Conservation (phyloP, 1,140 invertebrate species). For the Apis dorsata region DNA sequence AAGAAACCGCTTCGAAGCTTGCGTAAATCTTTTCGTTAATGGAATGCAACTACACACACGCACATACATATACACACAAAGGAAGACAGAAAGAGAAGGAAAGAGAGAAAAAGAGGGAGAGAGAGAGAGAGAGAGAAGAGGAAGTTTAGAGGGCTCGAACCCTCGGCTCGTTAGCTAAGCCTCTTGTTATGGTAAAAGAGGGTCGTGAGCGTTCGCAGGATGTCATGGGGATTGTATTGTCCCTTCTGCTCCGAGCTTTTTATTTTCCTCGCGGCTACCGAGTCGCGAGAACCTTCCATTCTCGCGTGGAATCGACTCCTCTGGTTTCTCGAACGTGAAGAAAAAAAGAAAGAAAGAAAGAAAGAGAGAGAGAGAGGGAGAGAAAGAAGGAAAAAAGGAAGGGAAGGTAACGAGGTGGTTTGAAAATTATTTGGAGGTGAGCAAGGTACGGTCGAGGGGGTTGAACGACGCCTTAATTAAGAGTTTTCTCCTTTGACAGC, state of each 20-base stretch:
- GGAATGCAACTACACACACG: neutral
- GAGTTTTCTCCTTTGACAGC: constrained; percentile 4
- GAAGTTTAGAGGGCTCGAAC: neutral
- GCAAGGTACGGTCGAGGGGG: too few relatives aligned
- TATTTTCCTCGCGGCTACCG: constrained; percentile 2
- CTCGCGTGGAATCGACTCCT: neutral
- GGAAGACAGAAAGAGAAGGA: too few relatives aligned
- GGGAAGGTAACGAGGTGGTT: constrained; percentile 7
- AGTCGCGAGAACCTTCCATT: constrained; percentile 9
- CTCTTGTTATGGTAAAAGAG: constrained; percentile 57
- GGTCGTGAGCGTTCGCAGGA: constrained; percentile 27
- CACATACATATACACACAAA: too few relatives aligned
- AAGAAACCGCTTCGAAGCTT: neutral
- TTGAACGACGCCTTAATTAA: constrained; percentile 16
- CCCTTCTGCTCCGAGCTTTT: constrained; percentile 28
- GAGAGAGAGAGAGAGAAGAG: neutral
- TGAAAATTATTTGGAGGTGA: constrained; percentile 18
- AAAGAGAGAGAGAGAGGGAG: neutral
- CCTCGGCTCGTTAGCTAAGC: constrained; percentile 46
- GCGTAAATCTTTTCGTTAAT: constrained; percentile 38
- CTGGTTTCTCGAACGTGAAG: neutral
- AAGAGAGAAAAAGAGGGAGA: too few relatives aligned
- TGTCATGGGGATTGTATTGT: constrained; percentile 37
- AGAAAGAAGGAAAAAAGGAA: neutral
- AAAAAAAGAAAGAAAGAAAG: neutral